Evolutionary conservation across 2,797 vertebrate genomes (phyloP).

Genomic region (Muscicapa comitata): DNA sequence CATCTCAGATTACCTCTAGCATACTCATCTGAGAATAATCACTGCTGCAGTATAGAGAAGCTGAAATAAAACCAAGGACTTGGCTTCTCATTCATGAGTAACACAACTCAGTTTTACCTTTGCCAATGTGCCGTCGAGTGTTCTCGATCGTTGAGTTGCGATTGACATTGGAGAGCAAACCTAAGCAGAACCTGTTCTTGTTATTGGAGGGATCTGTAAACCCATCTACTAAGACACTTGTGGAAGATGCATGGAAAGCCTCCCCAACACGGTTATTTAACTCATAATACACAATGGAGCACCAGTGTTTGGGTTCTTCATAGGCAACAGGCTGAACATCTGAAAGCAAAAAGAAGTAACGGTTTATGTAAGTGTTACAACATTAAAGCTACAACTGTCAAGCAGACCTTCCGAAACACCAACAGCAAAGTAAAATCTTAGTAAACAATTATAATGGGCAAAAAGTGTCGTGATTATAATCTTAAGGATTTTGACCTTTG

Average conservation of each 20-base stretch:
- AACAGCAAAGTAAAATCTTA: neutral
- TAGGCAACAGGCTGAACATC: constrained; percentile 97
- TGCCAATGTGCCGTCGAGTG: constrained; percentile 93
- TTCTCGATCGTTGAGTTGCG: constrained; percentile 98
- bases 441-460: neutral
- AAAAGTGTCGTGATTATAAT: neutral
- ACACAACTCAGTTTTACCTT: constrained; percentile 78
- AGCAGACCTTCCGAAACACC: neutral
- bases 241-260: constrained; percentile 94
- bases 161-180: constrained; percentile 94
- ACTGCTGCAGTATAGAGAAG: neutral
- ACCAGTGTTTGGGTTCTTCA: constrained; percentile 95
- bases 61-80: neutral
- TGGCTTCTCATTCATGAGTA: fast-evolving
- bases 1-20: neutral
- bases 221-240: constrained; percentile 93
- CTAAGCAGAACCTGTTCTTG: constrained; percentile 96
- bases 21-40: neutral
- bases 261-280: constrained; percentile 95
- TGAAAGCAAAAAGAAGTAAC: constrained; percentile 47
- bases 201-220: constrained; percentile 98
- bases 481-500: neutral
- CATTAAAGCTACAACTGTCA: neutral
- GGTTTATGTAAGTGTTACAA: neutral
- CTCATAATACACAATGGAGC: constrained; percentile 97